Conservation (phyloP, 2,888 invertebrate genomes). For the Icerya purchasi region DNA sequence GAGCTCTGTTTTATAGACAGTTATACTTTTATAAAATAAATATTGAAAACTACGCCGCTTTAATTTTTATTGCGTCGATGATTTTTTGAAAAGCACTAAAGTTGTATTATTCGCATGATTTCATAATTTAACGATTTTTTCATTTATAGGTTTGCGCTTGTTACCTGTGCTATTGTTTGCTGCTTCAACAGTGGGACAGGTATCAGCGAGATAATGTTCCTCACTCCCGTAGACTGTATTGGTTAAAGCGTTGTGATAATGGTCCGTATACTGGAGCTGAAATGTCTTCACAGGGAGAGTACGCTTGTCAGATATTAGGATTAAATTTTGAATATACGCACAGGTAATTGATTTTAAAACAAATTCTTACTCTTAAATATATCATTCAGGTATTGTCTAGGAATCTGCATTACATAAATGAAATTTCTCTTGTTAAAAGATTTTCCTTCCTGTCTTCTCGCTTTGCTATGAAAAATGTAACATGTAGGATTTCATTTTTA, state of each 20-base stretch:
- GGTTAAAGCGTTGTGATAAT: constrained; percentile 78
- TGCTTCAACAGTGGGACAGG: constrained; percentile 78
- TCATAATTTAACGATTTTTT: constrained; percentile 8
- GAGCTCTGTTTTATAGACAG: too few species aligned
- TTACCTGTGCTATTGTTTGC: constrained; percentile 62
- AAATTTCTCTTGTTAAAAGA: too few species aligned
- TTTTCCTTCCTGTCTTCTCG: too few species aligned
- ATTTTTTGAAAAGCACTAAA: not conserved
- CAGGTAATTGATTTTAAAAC: too few species aligned
- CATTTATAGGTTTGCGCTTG: constrained; percentile 42
- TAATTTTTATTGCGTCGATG: not conserved
- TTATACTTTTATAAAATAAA: not conserved
- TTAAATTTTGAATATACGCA: constrained; percentile 34
- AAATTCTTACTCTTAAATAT: too few species aligned
- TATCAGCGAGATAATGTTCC: constrained; percentile 70
- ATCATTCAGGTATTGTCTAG: too few species aligned
- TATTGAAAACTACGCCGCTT: too few species aligned
- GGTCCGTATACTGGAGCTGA: constrained; percentile 76
- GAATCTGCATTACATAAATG: too few species aligned
- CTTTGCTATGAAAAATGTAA: too few species aligned
- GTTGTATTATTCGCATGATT: not conserved
- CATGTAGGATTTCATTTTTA: too few species aligned
- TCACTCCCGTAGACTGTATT: constrained; percentile 68
- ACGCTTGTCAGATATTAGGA: constrained; percentile 71
- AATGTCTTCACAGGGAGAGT: constrained; percentile 74